A percentile compares a stretch with the other conserved stretches of the same genome.
Evolutionary conservation across 2,888 invertebrate genomes (phyloP).

Genomic region (Hydrotaea diabolus): DNA sequence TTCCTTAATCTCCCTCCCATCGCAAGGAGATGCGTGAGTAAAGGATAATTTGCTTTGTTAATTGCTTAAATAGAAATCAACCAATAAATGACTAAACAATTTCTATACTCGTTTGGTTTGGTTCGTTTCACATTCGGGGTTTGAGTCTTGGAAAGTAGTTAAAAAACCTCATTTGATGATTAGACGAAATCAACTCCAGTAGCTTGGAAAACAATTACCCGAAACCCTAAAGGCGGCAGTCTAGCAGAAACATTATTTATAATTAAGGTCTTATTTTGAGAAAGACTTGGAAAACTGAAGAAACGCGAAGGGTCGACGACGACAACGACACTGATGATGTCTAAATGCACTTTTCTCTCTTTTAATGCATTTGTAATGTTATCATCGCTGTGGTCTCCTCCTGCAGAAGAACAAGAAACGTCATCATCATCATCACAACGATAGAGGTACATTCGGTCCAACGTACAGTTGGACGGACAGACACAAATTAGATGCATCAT

Average conservation of each 20-base stretch:
- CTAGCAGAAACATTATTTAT: conserved; percentile 56
- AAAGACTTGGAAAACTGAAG: neutral
- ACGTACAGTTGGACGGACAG: neutral
- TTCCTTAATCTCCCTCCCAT: neutral
- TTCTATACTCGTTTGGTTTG: conserved; percentile 16
- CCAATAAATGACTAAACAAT: conserved; percentile 62
- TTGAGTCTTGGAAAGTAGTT: neutral
- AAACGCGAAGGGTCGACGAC: conserved; percentile 29
- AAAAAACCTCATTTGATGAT: conserved; percentile 25
- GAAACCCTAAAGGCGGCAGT: conserved; percentile 14
- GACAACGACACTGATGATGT: conserved; percentile 37
- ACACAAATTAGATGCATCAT: conserved; percentile 56
- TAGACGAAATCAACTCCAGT: conserved; percentile 51
- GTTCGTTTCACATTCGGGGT: neutral
- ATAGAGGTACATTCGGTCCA: too few species aligned
- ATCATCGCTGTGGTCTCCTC: neutral
- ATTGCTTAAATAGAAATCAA: conserved; percentile 36
- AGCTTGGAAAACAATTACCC: conserved; percentile 59
- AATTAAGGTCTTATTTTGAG: conserved; percentile 57
- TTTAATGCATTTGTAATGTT: conserved; percentile 63
- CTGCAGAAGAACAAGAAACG: conserved; percentile 4
- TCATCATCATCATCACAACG: conserved; percentile 17
- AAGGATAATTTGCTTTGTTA: conserved; percentile 41
- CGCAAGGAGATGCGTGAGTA: conserved; percentile 1
- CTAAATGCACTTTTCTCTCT: conserved; percentile 59